Evolutionary conservation across 2,113 vertebrate genomes (phyloP).

Genomic region (Antechinus flavipes): DNA sequence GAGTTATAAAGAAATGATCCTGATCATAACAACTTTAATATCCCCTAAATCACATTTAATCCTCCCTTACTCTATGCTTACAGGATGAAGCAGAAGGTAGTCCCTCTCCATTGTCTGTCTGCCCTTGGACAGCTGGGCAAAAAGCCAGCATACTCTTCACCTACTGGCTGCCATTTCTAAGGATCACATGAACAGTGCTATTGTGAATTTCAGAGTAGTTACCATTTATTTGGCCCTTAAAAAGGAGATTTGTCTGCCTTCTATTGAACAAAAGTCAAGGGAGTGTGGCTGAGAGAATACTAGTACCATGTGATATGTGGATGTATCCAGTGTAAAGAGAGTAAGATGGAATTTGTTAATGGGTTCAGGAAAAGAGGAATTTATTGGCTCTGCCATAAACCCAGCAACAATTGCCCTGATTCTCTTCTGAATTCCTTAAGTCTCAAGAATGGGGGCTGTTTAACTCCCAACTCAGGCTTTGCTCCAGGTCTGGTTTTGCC

Average conservation of each 20-base stretch:
- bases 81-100: not conserved
- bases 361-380: not conserved
- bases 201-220: accelerated
- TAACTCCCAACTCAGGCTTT: not conserved
- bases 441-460: not conserved
- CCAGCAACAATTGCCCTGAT: not conserved
- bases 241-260: not conserved
- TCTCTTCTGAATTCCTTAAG: not conserved
- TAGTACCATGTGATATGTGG: not conserved
- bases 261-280: not conserved
- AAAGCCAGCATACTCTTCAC: not conserved
- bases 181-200: not conserved
- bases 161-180: not conserved
- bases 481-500: not conserved
- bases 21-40: accelerated
- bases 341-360: not conserved
- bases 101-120: not conserved
- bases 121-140: not conserved
- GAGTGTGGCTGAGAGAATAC: not conserved
- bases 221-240: not conserved
- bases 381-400: not conserved
- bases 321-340: not conserved
- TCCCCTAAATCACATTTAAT: not conserved
- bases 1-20: not conserved
- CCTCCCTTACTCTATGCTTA: not conserved